Base-by-base conservation (phyloP, 2,888 invertebrate species). In the Drosophila greeni region DNA sequence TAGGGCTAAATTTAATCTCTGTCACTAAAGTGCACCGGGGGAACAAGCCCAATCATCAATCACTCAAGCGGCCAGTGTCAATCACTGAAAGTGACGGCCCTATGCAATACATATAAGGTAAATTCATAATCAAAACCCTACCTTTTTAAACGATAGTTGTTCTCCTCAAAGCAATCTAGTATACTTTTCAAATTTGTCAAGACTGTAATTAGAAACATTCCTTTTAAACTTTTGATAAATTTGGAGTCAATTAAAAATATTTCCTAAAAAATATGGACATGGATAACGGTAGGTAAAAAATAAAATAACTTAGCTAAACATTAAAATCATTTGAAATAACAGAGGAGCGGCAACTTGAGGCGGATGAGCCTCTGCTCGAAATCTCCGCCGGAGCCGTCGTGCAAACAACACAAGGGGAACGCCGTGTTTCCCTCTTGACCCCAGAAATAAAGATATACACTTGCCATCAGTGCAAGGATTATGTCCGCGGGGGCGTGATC, bases 31-130 rank as follows among this genome's bases (percentile, higher is more conserved):
- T 42, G 60, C 42, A 40, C 55, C 34, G 4, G 26, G 23, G 29
- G 36, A 57, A 31, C 42, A 58, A 43, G 34, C 29, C 33, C 34
- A 39, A 26, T 72, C 58, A 70, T 69, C 57, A 64, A 81, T 75
- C 70, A 71, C 56, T 53, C 40, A 42, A 47, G 31, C 67, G 24
- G 26, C 59, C 37, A 51, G 52, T 69, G 70, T 57, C 80, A 72
- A 76, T 79, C 76, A 68, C 39, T n/a, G n/a, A n/a, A n/a, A n/a
- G n/a, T n/a, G n/a, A n/a, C n/a, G n/a, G n/a, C n/a, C n/a, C n/a
- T n/a, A n/a, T n/a, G n/a, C n/a, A n/a, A n/a, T n/a, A n/a, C n/a
- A n/a, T n/a, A n/a, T n/a, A n/a, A n/a, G n/a, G n/a, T n/a, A n/a
- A n/a, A n/a, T n/a, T n/a, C n/a, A n/a, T n/a, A n/a, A n/a, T n/a